Base-by-base conservation (phyloP, 2,797 vertebrate species). In the Tolypeutes matacus region DNA sequence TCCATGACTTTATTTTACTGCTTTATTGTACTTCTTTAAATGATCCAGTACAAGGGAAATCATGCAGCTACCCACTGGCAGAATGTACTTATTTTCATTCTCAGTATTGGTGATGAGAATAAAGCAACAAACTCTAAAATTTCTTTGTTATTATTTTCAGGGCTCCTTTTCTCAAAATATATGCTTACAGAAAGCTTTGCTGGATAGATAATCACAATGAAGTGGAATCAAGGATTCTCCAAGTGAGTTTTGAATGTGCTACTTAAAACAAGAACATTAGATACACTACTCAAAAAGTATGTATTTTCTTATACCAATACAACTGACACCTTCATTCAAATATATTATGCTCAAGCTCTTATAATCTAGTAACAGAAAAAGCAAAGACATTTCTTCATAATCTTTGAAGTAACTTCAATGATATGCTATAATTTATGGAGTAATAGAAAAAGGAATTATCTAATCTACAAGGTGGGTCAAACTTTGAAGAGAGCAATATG, bases 381-480 rank as follows among this genome's bases (percentile, higher is more conserved):
- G 17, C 58, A 85, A 94, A 96, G 70, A 60, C 14, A 93, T 96
- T 91, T 95, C 83, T 89, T 90, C 86, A 97, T 51, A 93, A 81
- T 65, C 58, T 73, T 88, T 96, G 51, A 93, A 95, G 93, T 94
- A 97, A 94, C 46, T 73, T 96, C 92, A 94, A n/a, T 88, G 87
- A 87, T 73, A 93, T 23, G 89, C 83, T 64, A 51, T 72, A 92
- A 94, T 95, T 95, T 95, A 75, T 94, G 65, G 36, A 82, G 17
- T 93, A 73, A 96, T 72, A 82, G 65, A 46, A 95, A 96, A 96
- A 95, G 83, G 18, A 73, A 95, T 94, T 89, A 93, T 92, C 73
- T 95, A 90, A 95, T 96, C 87, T 97, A 49, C 64, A 95, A 96
- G 90, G 69, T 96, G 94, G 94, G 49, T 96, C 92, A 92, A 94